Percentiles rank a stretch among this genome's conserved stretches.
These are phyloP conservation scores for Echinarachnius parma DNA, from an alignment of 53 echinoderm and acorn worm genomes.

Conservation along the genomic window DNA sequence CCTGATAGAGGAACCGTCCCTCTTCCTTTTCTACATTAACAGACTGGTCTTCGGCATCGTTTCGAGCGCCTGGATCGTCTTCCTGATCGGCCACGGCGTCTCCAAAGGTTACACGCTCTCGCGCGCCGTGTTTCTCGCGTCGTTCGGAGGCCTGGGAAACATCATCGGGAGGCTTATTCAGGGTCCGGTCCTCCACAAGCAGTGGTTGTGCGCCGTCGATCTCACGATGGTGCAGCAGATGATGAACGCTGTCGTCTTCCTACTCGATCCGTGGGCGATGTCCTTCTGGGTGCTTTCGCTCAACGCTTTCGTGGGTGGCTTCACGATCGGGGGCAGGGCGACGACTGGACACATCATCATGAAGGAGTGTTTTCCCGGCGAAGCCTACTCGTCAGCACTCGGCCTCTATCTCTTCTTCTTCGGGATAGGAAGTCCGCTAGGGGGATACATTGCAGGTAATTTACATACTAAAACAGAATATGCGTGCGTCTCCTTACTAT, in stretches of 20 bases:
- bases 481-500: no score
- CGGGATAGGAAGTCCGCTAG: slow-evolving; percentile 16
- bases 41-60: no score
- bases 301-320: slow-evolving; percentile 13
- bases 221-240: slow-evolving; percentile 2
- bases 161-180: slow-evolving; percentile 14
- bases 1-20: no score
- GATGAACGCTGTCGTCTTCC: slow-evolving; percentile 18
- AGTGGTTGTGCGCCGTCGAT: slow-evolving; percentile 9
- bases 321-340: slow-evolving; percentile 13
- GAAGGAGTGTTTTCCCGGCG: slow-evolving; percentile 4
- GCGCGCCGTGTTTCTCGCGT: slow-evolving; percentile 6
- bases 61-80: slow-evolving; percentile 9
- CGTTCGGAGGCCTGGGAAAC: slow-evolving; percentile 23
- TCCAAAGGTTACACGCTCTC: slow-evolving; percentile 5
- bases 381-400: neutral
- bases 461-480: neutral
- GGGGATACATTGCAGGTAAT: slow-evolving; percentile 20
- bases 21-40: no score
- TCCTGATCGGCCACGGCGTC: slow-evolving; percentile 31
- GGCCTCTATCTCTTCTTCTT: slow-evolving; percentile 1
- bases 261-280: slow-evolving; percentile 1
- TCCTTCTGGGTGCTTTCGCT: neutral
- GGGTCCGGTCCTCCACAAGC: slow-evolving; percentile 16
- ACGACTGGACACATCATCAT: neutral